These are phyloP conservation scores for Rhynchomys soricoides DNA, from an alignment of 2,113 vertebrate species.

Conservation along the genomic window DNA sequence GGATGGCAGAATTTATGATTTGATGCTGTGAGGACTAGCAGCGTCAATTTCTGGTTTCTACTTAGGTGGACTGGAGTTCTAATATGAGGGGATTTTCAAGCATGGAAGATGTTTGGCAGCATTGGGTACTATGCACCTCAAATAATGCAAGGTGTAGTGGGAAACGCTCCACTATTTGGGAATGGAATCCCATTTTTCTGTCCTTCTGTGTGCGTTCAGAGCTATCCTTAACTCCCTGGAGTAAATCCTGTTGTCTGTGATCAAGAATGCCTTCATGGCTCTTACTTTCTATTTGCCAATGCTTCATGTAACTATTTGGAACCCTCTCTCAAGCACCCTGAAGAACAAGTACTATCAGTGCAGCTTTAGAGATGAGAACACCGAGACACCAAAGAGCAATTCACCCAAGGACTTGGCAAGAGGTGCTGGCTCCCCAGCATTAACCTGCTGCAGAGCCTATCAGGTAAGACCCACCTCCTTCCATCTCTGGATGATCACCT, in stretches of 20 bases:
- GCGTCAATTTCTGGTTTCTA: background rate
- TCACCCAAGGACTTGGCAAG: background rate
- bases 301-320: background rate
- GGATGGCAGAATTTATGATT: too few species aligned
- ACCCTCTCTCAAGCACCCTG: background rate
- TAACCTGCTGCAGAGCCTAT: background rate
- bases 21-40: background rate
- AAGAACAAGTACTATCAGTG: background rate
- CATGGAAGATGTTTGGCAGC: background rate
- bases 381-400: background rate
- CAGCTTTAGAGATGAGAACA: background rate
- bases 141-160: background rate
- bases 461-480: accelerated
- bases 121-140: background rate
- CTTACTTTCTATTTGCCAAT: background rate
- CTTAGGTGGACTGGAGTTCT: background rate
- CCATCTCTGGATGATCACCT: background rate
- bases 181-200: background rate
- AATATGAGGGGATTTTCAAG: background rate
- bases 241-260: background rate
- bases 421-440: background rate
- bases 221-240: background rate
- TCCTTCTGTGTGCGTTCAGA: background rate
- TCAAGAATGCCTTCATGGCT: background rate
- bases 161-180: background rate